Evolutionary conservation across 2,797 vertebrate genomes (phyloP), one percentile per base, ranked within the genome.

Genomic region (Brotula barbata): DNA sequence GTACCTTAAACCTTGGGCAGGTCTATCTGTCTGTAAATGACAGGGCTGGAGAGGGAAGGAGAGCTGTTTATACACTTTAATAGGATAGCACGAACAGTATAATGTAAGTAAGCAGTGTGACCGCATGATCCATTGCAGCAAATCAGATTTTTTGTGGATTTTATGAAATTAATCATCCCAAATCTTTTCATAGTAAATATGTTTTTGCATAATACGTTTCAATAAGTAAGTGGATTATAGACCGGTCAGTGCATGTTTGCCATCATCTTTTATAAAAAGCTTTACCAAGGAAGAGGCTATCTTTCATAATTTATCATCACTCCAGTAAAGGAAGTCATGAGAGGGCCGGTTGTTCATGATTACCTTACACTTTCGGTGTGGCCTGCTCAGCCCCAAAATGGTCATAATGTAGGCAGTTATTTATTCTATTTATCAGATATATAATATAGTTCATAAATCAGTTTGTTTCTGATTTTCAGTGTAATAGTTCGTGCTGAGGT

Each of bases 1-100:
- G 72, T 60, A 49, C 46, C 57, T 74, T 60, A 59, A 52, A 49
- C 46, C 57, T 74, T 60, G 61, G 52, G 70, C 75, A 68, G 57
- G 40, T 85, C 76, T 84, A 76, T 84, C 75, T 58, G 60, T 63
- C 60, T 70, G 49, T 42, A 37, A 59, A 50, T 42, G 51, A 47
- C 39, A 61, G 36, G 20, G 25, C 4, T 4, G 25, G 22, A 57
- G 43, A 57, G 70, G 51, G 76, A 47, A 61, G 51, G 55, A 60
- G 66, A 71, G 76, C 65, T 56, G 48, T 36, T 59, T 4, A 4
- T 28, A 7, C 25, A 28, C 25, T 28, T n/a, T n/a, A n/a, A n/a
- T n/a, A n/a, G n/a, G n/a, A n/a, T n/a, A n/a, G n/a, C n/a, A 12
- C 28, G 48, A 25, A 20, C 16, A 0, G 44, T n/a, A 46, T 25